These are phyloP conservation scores for Marasmarcha lunaedactyla DNA, from an alignment of 2,888 invertebrate species.

Conservation along the genomic window DNA sequence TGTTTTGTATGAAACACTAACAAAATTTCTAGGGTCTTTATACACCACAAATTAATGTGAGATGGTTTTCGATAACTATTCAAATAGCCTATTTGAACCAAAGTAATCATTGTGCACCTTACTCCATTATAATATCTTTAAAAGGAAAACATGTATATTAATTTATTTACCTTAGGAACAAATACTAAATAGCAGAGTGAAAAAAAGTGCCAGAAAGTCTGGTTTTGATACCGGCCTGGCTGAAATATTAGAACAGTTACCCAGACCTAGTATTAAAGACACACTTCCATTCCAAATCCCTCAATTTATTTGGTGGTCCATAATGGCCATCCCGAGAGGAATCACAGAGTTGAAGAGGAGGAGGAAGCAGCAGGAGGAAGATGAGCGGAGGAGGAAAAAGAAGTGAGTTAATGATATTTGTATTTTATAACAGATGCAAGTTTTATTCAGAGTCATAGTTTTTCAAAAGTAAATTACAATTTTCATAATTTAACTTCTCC, in stretches of 20 bases:
- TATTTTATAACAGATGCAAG: no score
- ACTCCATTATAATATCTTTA: no score
- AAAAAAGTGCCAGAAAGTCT: constrained; percentile 67
- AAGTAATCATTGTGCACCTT: no score
- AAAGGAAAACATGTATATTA: no score
- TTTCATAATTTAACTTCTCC: no score
- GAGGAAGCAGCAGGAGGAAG: constrained; percentile 61
- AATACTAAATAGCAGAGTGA: constrained; percentile 76
- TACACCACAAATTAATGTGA: no score
- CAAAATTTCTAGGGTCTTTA: no score
- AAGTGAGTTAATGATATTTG: constrained; percentile 60
- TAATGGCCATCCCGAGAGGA: constrained; percentile 68
- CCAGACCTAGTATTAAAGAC: constrained; percentile 78
- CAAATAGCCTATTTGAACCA: no score
- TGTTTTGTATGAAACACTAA: no score
- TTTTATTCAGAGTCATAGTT: no score
- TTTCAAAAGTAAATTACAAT: constrained; percentile 6
- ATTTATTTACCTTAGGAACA: constrained; percentile 75
- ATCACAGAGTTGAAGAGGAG: constrained; percentile 34
- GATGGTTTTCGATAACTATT: no score
- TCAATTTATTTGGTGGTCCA: constrained; percentile 72
- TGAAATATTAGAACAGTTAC: constrained; percentile 74
- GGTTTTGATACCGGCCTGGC: constrained; percentile 74
- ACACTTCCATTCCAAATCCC: constrained; percentile 89
- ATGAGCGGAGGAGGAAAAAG: constrained; percentile 71